A percentile compares a stretch with the other conserved stretches of the same genome.
Evolutionary conservation across 2,888 invertebrate species (phyloP).

Genomic region (Entomobrya multifasciata): DNA sequence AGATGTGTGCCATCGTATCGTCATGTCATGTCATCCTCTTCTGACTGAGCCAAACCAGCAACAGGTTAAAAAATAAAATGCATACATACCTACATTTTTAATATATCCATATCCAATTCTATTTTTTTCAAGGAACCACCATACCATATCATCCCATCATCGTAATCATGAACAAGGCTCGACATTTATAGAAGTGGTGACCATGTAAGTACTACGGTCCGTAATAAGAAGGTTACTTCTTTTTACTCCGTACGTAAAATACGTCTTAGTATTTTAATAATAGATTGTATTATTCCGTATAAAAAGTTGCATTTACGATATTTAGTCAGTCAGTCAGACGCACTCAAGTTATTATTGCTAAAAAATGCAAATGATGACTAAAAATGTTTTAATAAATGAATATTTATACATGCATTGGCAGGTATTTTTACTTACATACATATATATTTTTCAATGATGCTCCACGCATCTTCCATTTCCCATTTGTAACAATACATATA

Average conservation of each 20-base stretch:
- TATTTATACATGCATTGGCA: slow-evolving; percentile 23
- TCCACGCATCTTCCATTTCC: neutral
- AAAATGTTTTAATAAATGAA: slow-evolving; percentile 10
- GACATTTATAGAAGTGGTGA: slow-evolving; percentile 65
- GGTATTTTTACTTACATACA: too few relatives aligned
- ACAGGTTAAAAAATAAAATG: neutral
- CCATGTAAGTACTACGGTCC: slow-evolving; percentile 51
- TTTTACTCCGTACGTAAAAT: slow-evolving; percentile 10
- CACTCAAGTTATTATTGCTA: slow-evolving; percentile 41
- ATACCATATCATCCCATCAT: neutral
- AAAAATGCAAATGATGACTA: slow-evolving; percentile 38
- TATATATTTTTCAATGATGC: too few relatives aligned
- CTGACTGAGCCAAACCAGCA: neutral
- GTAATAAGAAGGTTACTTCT: slow-evolving; percentile 27
- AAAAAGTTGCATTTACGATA: neutral
- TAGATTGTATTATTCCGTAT: slow-evolving; percentile 13
- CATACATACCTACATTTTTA: too few relatives aligned
- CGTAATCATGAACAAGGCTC: slow-evolving; percentile 34
- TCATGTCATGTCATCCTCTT: slow-evolving; percentile 58
- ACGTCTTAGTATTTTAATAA: neutral
- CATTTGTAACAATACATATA: neutral
- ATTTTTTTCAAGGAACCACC: slow-evolving; percentile 58
- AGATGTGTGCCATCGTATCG: slow-evolving; percentile 57
- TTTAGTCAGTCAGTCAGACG: neutral
- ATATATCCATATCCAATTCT: slow-evolving; percentile 15